phyloP scores from a whole-genome alignment of 2,888 invertebrate species.

The Aphidius colemani region DNA sequence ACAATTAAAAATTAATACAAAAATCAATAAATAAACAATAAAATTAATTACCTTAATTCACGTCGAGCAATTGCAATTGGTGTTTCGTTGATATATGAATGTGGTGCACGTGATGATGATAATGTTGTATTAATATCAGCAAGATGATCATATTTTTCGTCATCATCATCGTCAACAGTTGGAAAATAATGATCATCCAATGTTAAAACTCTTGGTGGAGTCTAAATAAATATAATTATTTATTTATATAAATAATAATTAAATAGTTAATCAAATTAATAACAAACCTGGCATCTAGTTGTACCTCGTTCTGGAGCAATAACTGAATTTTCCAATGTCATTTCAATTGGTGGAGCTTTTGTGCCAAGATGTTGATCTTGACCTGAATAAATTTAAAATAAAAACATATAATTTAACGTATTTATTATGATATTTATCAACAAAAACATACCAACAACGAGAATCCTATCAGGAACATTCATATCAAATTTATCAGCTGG shows the following conservation, averaged over 20 bases:
- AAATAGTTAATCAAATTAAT: constrained; percentile 25
- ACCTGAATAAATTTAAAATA: constrained; percentile 58
- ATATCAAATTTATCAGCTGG: constrained; percentile 77
- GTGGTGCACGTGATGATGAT: constrained; percentile 32
- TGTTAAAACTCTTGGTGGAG: constrained; percentile 87
- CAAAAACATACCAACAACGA: constrained; percentile 73
- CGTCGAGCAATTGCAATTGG: constrained; percentile 50
- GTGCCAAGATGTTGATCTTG: constrained; percentile 67
- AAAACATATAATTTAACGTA: not conserved
- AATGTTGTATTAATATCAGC: constrained; percentile 38
- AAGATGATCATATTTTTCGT: constrained; percentile 45
- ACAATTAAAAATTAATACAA: not conserved
- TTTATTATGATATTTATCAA: constrained; percentile 60
- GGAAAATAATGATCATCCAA: constrained; percentile 85
- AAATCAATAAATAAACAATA: not conserved
- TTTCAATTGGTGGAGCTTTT: constrained; percentile 85
- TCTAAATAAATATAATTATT: constrained; percentile 61
- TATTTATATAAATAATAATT: constrained; percentile 2
- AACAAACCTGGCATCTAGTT: constrained; percentile 69
- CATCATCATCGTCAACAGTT: constrained; percentile 65
- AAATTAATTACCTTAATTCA: constrained; percentile 43
- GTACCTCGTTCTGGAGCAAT: constrained; percentile 71
- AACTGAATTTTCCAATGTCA: constrained; percentile 81
- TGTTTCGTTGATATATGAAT: constrained; percentile 43
- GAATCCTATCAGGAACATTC: constrained; percentile 92